These are phyloP conservation scores for Hirtodrosophila confusa DNA, from an alignment of 2,888 invertebrate species.

Conservation along the genomic window DNA sequence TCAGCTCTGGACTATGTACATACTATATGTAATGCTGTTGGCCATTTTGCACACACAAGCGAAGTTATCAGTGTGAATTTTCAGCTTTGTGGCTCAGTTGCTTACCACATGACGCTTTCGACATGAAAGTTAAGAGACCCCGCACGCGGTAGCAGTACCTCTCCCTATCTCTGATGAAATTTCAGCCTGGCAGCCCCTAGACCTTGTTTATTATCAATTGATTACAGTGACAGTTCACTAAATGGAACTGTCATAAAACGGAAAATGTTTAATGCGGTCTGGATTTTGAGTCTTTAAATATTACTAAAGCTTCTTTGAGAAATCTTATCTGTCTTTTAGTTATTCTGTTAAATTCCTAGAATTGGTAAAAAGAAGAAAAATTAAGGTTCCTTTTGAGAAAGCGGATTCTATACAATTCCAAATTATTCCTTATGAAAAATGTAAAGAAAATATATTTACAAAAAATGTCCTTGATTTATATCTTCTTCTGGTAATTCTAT, in stretches of 20 bases:
- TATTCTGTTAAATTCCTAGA: too few relatives aligned
- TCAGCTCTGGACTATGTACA: constrained; percentile 6
- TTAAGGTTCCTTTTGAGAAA: too few relatives aligned
- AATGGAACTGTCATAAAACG: background rate
- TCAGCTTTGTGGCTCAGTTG: constrained; percentile 28
- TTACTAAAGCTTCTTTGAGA: too few relatives aligned
- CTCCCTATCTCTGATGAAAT: constrained; percentile 27
- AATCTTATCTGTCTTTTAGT: too few relatives aligned
- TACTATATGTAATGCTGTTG: background rate
- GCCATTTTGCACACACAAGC: background rate
- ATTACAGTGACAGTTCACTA: constrained; percentile 15
- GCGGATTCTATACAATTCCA: too few relatives aligned
- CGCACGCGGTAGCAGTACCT: background rate
- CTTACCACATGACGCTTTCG: constrained; percentile 17
- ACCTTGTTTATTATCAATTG: background rate
- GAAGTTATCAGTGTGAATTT: constrained; percentile 53
- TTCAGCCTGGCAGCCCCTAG: constrained; percentile 35
- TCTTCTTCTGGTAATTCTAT: too few relatives aligned
- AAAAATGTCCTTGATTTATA: too few relatives aligned
- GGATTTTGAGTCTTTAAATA: too few relatives aligned
- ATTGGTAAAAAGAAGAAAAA: too few relatives aligned
- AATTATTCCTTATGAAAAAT: too few relatives aligned
- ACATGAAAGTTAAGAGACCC: constrained; percentile 1
- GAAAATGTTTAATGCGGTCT: too few relatives aligned
- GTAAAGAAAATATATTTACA: too few relatives aligned